Conservation (phyloP, 2,113 vertebrate species). For the Prinia subflava region DNA sequence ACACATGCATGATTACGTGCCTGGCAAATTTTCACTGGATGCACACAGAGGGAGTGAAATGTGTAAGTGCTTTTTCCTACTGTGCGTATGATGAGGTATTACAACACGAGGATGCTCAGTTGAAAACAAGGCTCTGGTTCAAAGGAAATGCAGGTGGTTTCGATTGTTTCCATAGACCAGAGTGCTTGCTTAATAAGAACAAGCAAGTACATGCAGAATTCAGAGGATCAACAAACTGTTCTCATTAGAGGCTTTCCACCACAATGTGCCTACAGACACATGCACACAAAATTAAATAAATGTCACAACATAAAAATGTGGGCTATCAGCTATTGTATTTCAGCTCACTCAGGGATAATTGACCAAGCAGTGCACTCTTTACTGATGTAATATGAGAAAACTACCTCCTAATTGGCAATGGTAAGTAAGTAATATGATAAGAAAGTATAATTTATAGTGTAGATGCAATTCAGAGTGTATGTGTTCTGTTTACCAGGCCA, state of each 20-base stretch:
- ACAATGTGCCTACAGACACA: constrained; percentile 17
- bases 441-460: neutral
- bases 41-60: constrained; percentile 35
- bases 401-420: neutral
- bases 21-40: constrained; percentile 47
- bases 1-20: constrained; percentile 33
- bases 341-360: constrained; percentile 1
- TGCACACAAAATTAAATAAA: constrained; percentile 33
- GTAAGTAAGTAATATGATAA: neutral
- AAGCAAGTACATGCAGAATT: constrained; percentile 44
- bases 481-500: constrained; percentile 14
- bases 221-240: constrained; percentile 46
- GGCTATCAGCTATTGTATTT: neutral
- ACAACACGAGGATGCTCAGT: constrained; percentile 18
- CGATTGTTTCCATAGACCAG: constrained; percentile 31
- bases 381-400: neutral
- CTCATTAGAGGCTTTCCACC: constrained; percentile 40
- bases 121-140: constrained; percentile 45
- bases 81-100: constrained; percentile 58
- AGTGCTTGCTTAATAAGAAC: constrained; percentile 48
- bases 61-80: constrained; percentile 47
- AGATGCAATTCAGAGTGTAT: neutral
- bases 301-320: constrained; percentile 40
- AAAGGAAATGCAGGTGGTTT: constrained; percentile 63
- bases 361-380: neutral